phyloP scores from a whole-genome alignment of 2,113 vertebrate genomes.

The Myiozetetes cayanensis region DNA sequence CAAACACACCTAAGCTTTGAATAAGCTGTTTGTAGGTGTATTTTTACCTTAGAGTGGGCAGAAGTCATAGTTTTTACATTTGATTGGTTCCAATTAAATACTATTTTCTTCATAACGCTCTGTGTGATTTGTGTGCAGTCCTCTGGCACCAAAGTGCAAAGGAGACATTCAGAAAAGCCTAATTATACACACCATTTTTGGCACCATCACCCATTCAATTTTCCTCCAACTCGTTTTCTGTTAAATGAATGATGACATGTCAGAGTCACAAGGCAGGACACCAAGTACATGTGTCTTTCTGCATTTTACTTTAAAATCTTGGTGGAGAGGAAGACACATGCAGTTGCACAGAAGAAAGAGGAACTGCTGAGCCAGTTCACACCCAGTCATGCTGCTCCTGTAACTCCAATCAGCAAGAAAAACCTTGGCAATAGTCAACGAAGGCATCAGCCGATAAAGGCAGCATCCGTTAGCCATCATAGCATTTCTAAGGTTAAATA shows the following conservation, averaged over 20 bases:
- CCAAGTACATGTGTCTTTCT: background rate
- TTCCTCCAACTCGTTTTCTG: background rate
- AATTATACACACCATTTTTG: background rate
- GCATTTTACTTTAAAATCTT: conserved; percentile 8
- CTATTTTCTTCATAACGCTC: background rate
- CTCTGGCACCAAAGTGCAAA: background rate
- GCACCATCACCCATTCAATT: background rate
- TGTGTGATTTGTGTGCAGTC: background rate
- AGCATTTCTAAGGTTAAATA: conserved; percentile 29
- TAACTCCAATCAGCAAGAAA: background rate
- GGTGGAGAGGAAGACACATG: background rate
- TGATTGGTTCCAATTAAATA: background rate
- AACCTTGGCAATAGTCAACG: background rate
- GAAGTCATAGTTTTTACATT: background rate
- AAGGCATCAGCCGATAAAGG: background rate
- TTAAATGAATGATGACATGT: background rate
- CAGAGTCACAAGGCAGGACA: background rate
- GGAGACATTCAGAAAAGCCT: conserved; percentile 1
- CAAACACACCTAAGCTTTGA: background rate
- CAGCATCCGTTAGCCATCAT: background rate
- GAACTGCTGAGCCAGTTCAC: background rate
- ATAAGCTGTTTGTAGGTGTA: background rate
- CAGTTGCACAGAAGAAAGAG: background rate
- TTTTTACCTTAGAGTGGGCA: background rate
- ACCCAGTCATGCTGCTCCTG: background rate